Base-by-base conservation (phyloP, 2,797 vertebrate genomes). In the Microchirus variegatus region DNA sequence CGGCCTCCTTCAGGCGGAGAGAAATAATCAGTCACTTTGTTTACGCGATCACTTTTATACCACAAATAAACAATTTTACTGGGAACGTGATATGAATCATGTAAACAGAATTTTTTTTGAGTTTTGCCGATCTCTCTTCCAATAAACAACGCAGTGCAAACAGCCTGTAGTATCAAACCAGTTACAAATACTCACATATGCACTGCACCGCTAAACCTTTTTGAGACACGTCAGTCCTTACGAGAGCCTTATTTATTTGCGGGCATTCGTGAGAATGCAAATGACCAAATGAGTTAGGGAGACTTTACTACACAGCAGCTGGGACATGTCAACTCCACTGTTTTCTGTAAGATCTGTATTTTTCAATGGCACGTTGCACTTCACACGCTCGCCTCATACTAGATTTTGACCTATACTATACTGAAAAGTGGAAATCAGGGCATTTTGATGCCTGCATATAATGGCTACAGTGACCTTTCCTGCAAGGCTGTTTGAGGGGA, bases 31-130 rank as follows among this genome's bases (percentile, higher is more conserved):
- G 26, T 49, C 47, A 9, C 1, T 37, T 1, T 51, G 31, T 50
- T 35, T 35, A 50, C 10, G 10, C 9, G 13, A 19, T 11, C 44
- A 11, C 4, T 12, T 10, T 7, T 22, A 4, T 22, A 12, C 4
- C 18, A 15, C 14, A 4, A n/a, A 15, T 31, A 49, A 10, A 15
- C 22, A 14, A 7, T 13, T 9, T 15, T 48, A 48, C 11, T 14
- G 2, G 6, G 46, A 22, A 22, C 22, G 26, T 26, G 13, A 48
- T 48, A 8, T 11, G 6, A 5, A 11, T 31, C 12, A 4, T 4
- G 4, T 44, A 59, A 68, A 83, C 43, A 57, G 54, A 36, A 56
- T 42, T 65, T 67, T 12, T 10, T 67, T 12, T 10, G 16, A 9
- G 18, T 12, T 12, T 13, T 26, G 9, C 22, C 22, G 13, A 2